Percentiles rank a stretch among this genome's conserved stretches.
Evolutionary conservation across 2,113 vertebrate species (phyloP).

Genomic region (Sisor rabdophorus): DNA sequence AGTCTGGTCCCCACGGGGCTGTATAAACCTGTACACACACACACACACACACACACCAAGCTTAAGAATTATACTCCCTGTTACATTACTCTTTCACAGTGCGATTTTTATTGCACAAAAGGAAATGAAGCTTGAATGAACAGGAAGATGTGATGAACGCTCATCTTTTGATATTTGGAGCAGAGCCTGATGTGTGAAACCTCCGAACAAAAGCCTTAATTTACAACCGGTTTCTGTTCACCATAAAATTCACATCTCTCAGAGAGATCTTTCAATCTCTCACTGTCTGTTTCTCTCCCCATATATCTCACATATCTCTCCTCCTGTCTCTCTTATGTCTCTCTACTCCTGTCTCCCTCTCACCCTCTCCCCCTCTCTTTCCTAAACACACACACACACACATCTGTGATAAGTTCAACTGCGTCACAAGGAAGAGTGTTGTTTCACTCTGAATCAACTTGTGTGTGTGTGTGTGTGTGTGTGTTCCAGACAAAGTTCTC

Average conservation of each 20-base stretch:
- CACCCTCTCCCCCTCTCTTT: constrained; percentile 33
- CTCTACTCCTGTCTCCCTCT: neutral
- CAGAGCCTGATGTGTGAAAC: neutral
- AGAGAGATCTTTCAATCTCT: no score
- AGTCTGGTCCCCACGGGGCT: no score
- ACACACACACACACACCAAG: neutral
- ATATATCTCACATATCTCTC: no score
- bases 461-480: neutral
- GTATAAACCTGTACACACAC: no score
- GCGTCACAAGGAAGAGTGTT: constrained; percentile 43
- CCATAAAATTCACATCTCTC: neutral
- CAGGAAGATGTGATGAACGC: neutral
- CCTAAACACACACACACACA: neutral
- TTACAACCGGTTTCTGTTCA: constrained; percentile 20
- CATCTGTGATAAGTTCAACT: constrained; percentile 42
- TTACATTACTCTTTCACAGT: neutral
- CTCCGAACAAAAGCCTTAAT: constrained; percentile 19
- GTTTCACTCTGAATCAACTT: constrained; percentile 40
- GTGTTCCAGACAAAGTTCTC: constrained; percentile 47
- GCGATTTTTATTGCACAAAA: neutral
- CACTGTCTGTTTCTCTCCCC: constrained; percentile 29
- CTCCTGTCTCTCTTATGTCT: neutral
- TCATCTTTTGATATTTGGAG: neutral
- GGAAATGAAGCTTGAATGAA: neutral
- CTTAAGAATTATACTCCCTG: neutral